Base-by-base conservation (phyloP, 2,113 vertebrate species). In the Puntigrus tetrazona region DNA sequence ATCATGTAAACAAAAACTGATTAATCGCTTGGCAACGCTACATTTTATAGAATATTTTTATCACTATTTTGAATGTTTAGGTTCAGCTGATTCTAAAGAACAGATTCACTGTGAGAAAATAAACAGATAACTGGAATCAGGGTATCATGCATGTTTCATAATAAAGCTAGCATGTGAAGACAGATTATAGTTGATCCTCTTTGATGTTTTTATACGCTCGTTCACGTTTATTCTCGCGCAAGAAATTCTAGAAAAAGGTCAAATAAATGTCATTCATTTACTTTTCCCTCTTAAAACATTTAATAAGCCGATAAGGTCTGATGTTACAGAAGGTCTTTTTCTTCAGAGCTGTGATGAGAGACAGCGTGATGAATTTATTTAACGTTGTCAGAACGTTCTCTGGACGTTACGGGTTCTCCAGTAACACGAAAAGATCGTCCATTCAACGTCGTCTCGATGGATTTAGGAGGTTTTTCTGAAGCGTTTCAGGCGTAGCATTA, bases 251-350 rank as follows among this genome's bases (percentile, higher is more conserved):
- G 50, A 36, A 18, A 3, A 29, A 4, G 4, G 11, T 13, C 7
- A 79, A 79, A 45, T 65, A 43, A 63, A 79, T 5, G 77, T 79
- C 45, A 59, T 38, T 59, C 50, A 59, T 78, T 78, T 5, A 79
- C 50, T 31, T 78, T 61, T 1, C 9, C 14, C 36, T 79, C 77
- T 27, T 79, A 63, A 43, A 63, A 5, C 18, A 14, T 55, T 78
- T 78, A 25, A 65, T 45, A 79, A 29, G 36, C 25, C 65, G n/a
- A 79, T 79, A 63, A 79, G 29, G 36, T 79, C 11, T 27, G 27
- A 36, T 55, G 16, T 67, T 65, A 43, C 20, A 3, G 22, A 38
- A 16, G 5, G 18, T 57, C 10, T 22, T 57, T 22, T 25, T n/a
- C n/a, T n/a, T n/a, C n/a, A n/a, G n/a, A 52, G 14, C 9, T 34